A percentile compares a stretch with the other conserved stretches of the same genome.
Conservation (phyloP, 92 coral and sea anemone species). For the Zoanthus solanderi region DNA sequence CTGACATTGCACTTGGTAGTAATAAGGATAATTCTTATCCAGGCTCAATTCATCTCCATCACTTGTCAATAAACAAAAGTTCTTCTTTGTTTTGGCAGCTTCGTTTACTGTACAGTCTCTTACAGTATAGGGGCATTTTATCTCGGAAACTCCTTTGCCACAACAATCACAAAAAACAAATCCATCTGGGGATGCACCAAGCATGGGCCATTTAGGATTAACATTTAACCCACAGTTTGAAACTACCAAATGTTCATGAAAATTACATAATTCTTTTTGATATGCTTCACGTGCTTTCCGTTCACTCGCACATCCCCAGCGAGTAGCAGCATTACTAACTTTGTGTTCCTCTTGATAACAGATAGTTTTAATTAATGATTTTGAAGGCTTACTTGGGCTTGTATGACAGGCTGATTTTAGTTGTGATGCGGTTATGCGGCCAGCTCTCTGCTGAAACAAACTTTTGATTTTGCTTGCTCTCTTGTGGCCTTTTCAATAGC, state of each 20-base stretch:
- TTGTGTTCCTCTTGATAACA: slow-evolving; percentile 48
- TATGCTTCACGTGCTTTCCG: too few relatives aligned
- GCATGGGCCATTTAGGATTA: slow-evolving; percentile 70
- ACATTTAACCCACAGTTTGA: slow-evolving; percentile 69
- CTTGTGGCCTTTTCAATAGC: background rate
- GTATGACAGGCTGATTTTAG: slow-evolving; percentile 17
- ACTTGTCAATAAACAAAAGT: slow-evolving; percentile 1
- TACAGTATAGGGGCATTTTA: slow-evolving; percentile 48
- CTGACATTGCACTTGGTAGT: slow-evolving; percentile 41
- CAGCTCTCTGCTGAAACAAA: too few relatives aligned
- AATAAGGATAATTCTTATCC: slow-evolving; percentile 25
- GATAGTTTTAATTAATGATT: slow-evolving; percentile 14
- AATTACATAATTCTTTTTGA: slow-evolving; percentile 30
- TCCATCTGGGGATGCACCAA: slow-evolving; percentile 6
- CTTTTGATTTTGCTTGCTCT: background rate
- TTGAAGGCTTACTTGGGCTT: slow-evolving; percentile 16
- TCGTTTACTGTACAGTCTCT: slow-evolving; percentile 18
- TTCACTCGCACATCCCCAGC: slow-evolving; percentile 19
- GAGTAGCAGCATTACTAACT: slow-evolving; percentile 42
- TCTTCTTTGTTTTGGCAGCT: slow-evolving; percentile 43
- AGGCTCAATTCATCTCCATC: slow-evolving; percentile 17
- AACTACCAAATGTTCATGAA: slow-evolving; percentile 54
- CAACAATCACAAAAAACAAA: slow-evolving; percentile 65
- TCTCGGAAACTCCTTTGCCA: slow-evolving; percentile 61
- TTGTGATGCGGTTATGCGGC: too few relatives aligned